Evolutionary conservation across 2,113 vertebrate genomes (phyloP), one percentile per base, ranked within the genome.

Genomic region (Perccottus glenii): DNA sequence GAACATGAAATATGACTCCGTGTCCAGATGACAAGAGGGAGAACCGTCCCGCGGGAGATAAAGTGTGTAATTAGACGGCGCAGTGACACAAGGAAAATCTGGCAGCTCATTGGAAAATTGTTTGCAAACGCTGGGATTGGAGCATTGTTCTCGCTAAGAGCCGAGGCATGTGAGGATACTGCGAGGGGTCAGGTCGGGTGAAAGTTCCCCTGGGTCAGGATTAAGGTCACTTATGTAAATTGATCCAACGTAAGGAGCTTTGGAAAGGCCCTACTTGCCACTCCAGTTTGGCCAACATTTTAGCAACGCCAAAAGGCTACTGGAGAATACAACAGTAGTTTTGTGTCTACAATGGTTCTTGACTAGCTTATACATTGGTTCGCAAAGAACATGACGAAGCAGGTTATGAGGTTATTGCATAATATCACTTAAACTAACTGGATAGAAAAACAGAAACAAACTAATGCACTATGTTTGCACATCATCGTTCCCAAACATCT

Each of bases 191-290:
- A 66, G 70, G 73, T 63, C 63, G 71, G 38, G 62, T 65, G 61
- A 58, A 52, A 14, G 49, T 57, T 75, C 67, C 70, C 43, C 8
- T 8, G 47, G 48, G 58, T 60, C n/a, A 70, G 70, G 75, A 73
- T 81, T 79, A 79, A 36, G 9, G 60, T 50, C 15, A 10, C 12
- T 36, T 14, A 36, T 55, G 33, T 55, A 55, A 55, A 36, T 11
- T 55, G 33, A 36, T 55, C 52, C 36, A 27, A 32, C 33, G n/a
- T 36, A 40, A 36, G 36, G 52, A 55, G 11, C 33, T 55, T 55
- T 55, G 19, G 36, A 38, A 52, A 6, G n/a, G 6, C 52, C 12
- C 35, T 55, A 36, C 12, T n/a, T 14, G n/a, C 7, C 33, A n/a
- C 19, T 27, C 19, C 33, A 55, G 11, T 36, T 53, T 35, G 51